phyloP scores from a whole-genome alignment of 2,888 invertebrate genomes.

The Chrysina gloriosa region DNA sequence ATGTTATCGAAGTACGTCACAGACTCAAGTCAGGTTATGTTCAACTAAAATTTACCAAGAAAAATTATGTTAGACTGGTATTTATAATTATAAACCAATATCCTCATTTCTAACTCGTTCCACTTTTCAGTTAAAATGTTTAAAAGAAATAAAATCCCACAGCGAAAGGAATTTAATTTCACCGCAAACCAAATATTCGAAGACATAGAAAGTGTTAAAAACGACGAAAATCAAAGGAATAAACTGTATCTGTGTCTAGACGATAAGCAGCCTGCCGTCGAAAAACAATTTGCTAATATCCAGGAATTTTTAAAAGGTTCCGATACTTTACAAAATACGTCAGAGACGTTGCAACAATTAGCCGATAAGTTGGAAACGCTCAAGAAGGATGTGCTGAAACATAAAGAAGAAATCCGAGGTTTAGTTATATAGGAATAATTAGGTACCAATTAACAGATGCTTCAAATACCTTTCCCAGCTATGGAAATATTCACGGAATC shows the following conservation, averaged over 20 bases:
- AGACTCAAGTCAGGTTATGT: too few species aligned
- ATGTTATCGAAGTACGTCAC: too few species aligned
- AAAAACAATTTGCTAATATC: slow-evolving; percentile 46
- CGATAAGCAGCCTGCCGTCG: slow-evolving; percentile 44
- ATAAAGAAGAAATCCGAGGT: too few species aligned
- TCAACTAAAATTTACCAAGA: too few species aligned
- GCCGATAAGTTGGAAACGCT: slow-evolving; percentile 40
- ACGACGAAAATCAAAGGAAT: slow-evolving; percentile 44
- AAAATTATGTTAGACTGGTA: too few species aligned
- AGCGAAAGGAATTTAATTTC: slow-evolving; percentile 44
- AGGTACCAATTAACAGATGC: too few species aligned
- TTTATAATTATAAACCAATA: too few species aligned
- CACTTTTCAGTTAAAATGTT: too few species aligned
- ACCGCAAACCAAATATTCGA: slow-evolving; percentile 48
- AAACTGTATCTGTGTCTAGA: slow-evolving; percentile 48
- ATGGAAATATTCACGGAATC: too few species aligned
- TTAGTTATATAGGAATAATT: too few species aligned
- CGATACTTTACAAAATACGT: slow-evolving; percentile 47
- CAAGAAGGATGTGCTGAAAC: slow-evolving; percentile 39
- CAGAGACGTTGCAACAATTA: slow-evolving; percentile 43
- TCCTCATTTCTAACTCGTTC: too few species aligned
- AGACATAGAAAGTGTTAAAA: slow-evolving; percentile 49
- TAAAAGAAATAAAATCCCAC: slow-evolving; percentile 44
- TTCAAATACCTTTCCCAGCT: too few species aligned
- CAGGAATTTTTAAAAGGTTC: slow-evolving; percentile 48